Conservation (phyloP, 2,113 vertebrate genomes). For the Tricholaema leucomelas region DNA sequence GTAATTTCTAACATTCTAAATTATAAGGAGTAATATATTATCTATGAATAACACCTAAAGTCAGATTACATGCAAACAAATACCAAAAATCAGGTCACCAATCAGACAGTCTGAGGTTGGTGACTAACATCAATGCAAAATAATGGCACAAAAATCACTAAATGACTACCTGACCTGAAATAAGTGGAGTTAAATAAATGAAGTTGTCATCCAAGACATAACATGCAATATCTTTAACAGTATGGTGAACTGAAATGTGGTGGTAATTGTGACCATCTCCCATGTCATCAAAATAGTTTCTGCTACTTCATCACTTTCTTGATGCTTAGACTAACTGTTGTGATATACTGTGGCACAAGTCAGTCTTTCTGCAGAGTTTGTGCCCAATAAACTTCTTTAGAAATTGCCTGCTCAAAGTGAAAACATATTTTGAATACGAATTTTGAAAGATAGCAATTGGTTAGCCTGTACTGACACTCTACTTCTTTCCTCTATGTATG, state of each 20-base stretch:
- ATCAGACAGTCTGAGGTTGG: background rate
- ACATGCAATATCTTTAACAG: background rate
- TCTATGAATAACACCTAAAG: background rate
- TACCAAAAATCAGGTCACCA: background rate
- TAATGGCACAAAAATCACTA: background rate
- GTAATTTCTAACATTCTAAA: background rate
- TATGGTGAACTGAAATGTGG: background rate
- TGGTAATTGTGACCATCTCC: background rate
- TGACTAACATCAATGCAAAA: background rate
- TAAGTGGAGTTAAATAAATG: background rate
- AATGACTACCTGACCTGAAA: background rate
- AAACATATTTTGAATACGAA: background rate
- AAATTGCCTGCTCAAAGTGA: background rate
- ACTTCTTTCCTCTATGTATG: background rate
- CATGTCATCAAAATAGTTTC: background rate
- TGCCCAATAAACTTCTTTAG: background rate
- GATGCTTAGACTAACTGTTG: background rate
- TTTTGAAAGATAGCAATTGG: background rate
- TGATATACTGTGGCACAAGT: background rate
- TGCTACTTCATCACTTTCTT: background rate
- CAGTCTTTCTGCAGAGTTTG: background rate
- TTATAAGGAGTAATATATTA: background rate
- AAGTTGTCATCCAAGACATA: background rate
- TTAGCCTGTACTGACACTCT: background rate
- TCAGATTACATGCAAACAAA: background rate